Evolutionary conservation across 2,888 invertebrate genomes (phyloP).

Genomic region (Mythimna impura): DNA sequence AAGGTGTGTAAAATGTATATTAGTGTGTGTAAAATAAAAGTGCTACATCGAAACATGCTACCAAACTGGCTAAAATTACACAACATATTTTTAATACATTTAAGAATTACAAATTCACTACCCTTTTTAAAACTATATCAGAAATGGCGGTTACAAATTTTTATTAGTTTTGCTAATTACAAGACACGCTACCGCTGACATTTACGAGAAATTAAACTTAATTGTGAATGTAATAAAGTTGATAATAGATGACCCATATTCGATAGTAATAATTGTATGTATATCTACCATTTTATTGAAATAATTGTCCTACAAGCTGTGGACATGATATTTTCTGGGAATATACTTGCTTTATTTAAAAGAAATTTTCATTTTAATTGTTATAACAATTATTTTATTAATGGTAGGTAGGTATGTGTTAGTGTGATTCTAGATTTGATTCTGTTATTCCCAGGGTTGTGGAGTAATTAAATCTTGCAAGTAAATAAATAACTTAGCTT

Average conservation of each 20-base stretch:
- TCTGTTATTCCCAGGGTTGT: conserved; percentile 28
- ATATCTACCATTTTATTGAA: conserved; percentile 26
- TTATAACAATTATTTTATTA: conserved; percentile 20
- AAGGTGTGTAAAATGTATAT: conserved; percentile 8
- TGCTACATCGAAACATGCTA: conserved; percentile 1
- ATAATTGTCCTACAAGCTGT: conserved; percentile 30
- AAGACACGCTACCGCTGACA: conserved; percentile 23
- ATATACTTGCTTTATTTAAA: conserved; percentile 14
- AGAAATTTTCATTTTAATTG: conserved; percentile 19
- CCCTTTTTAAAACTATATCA: conserved; percentile 34
- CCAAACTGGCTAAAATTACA: conserved; percentile 29
- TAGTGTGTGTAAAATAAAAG: conserved; percentile 5
- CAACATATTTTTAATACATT: conserved; percentile 20
- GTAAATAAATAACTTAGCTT: conserved; percentile 19
- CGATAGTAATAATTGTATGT: conserved; percentile 17
- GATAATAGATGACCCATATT: conserved; percentile 5
- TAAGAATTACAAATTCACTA: conserved; percentile 24
- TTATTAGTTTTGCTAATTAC: conserved; percentile 48
- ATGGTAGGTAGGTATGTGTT: conserved; percentile 1
- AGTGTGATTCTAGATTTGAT: conserved; percentile 27
- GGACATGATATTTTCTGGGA: conserved; percentile 25
- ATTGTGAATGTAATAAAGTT: conserved; percentile 25
- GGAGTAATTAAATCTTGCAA: conserved; percentile 7
- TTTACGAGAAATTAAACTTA: conserved; percentile 37
- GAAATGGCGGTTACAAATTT: conserved; percentile 42